Evolutionary conservation across 2,797 vertebrate genomes (phyloP).

Genomic region (Prunella strophiata): DNA sequence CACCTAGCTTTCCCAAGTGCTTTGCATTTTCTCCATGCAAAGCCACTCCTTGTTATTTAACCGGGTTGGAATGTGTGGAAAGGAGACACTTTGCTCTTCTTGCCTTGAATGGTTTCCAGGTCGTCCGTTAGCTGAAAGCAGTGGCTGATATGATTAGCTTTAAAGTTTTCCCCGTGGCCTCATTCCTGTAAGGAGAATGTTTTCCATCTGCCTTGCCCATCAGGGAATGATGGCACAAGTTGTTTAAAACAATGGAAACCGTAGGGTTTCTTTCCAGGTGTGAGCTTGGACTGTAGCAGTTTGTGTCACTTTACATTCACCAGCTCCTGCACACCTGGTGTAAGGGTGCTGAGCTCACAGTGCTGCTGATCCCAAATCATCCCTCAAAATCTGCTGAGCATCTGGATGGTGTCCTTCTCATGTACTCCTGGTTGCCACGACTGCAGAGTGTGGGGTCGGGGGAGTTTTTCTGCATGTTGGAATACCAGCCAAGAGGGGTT

Average conservation of each 20-base stretch:
- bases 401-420: not conserved
- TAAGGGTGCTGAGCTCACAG: not conserved
- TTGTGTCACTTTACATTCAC: not conserved
- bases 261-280: not conserved
- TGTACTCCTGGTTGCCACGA: accelerated
- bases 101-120: conserved; percentile 39
- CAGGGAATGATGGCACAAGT: not conserved
- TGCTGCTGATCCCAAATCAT: not conserved
- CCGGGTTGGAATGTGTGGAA: conserved; percentile 40
- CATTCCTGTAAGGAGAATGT: not conserved
- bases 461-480: not conserved
- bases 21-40: conserved; percentile 36
- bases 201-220: conserved; percentile 10
- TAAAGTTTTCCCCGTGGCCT: not conserved
- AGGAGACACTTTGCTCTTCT: conserved; percentile 41
- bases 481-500: not conserved
- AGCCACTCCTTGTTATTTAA: conserved; percentile 58
- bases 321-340: accelerated
- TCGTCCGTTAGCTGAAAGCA: not conserved
- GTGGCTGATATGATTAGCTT: not conserved
- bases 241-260: not conserved
- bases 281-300: not conserved
- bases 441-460: not conserved
- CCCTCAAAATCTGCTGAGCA: not conserved
- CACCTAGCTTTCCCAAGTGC: conserved; percentile 1